These are phyloP conservation scores for Pseudorasbora parva DNA, from an alignment of 2,113 vertebrate genomes.

Conservation along the genomic window DNA sequence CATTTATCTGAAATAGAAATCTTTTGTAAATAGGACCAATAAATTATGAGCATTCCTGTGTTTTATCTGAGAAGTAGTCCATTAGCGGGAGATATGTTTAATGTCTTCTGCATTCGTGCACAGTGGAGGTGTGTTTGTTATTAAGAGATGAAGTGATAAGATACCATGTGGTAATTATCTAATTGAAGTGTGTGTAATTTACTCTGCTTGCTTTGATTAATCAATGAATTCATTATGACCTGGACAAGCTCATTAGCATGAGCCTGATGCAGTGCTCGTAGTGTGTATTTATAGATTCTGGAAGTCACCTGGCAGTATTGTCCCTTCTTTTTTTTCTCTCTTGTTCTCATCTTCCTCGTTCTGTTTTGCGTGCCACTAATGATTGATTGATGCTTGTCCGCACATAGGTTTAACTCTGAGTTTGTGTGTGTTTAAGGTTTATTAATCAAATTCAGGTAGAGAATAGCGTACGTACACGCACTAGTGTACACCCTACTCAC, in stretches of 20 bases:
- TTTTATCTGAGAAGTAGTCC: no score
- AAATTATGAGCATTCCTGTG: no score
- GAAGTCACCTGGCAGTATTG: not conserved
- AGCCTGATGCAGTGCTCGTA: not conserved
- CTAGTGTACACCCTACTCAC: slow-evolving; percentile 11
- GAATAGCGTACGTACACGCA: slow-evolving; percentile 33
- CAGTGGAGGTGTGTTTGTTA: slow-evolving; percentile 8
- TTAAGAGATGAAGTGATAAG: slow-evolving; percentile 22
- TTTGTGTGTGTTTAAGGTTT: slow-evolving; percentile 44
- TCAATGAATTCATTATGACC: slow-evolving; percentile 39
- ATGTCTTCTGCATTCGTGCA: not conserved
- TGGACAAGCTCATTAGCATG: slow-evolving; percentile 31
- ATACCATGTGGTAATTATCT: slow-evolving; percentile 16
- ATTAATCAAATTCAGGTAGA: slow-evolving; percentile 56
- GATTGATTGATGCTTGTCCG: slow-evolving; percentile 40
- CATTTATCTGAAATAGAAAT: no score
- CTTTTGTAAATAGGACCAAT: no score
- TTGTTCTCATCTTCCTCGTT: not conserved
- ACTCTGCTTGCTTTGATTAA: slow-evolving; percentile 34
- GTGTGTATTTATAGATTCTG: slow-evolving; percentile 8
- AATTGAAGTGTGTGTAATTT: slow-evolving; percentile 34
- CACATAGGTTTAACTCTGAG: slow-evolving; percentile 2
- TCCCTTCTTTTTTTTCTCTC: not conserved
- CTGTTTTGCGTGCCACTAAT: slow-evolving; percentile 48
- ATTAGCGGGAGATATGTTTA: not conserved